Evolutionary conservation across 2,888 invertebrate genomes (phyloP).

Genomic region (Oxyteleia sp.): DNA sequence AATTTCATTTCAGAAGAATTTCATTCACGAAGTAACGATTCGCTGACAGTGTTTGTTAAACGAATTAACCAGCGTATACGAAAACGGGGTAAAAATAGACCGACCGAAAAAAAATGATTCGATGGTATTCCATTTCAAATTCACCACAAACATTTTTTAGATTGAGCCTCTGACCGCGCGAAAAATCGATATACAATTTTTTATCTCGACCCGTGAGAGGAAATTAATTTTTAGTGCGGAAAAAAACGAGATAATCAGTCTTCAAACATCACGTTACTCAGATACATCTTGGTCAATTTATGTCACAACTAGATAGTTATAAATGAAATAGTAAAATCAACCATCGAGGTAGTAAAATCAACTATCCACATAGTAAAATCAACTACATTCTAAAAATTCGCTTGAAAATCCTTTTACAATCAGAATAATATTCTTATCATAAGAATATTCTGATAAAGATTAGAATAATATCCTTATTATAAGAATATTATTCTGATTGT

Average conservation of each 20-base stretch:
- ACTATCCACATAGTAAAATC: too few relatives aligned
- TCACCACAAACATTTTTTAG: constrained; percentile 23
- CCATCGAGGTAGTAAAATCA: too few relatives aligned
- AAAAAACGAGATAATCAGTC: neutral
- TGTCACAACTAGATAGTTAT: too few relatives aligned
- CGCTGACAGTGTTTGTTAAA: constrained; percentile 35
- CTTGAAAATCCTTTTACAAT: too few relatives aligned
- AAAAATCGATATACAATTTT: constrained; percentile 20
- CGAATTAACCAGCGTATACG: constrained; percentile 33
- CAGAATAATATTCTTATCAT: too few relatives aligned
- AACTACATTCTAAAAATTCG: too few relatives aligned
- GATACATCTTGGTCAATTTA: too few relatives aligned
- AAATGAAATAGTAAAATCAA: too few relatives aligned
- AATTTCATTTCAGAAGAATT: constrained; percentile 40
- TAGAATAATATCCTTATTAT: too few relatives aligned
- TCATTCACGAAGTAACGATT: constrained; percentile 28
- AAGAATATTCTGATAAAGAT: too few relatives aligned
- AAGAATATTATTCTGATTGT: too few relatives aligned
- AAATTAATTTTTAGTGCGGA: constrained; percentile 22
- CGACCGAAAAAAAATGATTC: constrained; percentile 25
- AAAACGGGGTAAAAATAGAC: constrained; percentile 21
- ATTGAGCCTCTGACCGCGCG: neutral
- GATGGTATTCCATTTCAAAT: constrained; percentile 30
- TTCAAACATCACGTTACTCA: neutral
- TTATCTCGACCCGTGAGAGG: constrained; percentile 3